phyloP scores from a whole-genome alignment of 2,797 vertebrate species.

The Florisuga fusca region DNA sequence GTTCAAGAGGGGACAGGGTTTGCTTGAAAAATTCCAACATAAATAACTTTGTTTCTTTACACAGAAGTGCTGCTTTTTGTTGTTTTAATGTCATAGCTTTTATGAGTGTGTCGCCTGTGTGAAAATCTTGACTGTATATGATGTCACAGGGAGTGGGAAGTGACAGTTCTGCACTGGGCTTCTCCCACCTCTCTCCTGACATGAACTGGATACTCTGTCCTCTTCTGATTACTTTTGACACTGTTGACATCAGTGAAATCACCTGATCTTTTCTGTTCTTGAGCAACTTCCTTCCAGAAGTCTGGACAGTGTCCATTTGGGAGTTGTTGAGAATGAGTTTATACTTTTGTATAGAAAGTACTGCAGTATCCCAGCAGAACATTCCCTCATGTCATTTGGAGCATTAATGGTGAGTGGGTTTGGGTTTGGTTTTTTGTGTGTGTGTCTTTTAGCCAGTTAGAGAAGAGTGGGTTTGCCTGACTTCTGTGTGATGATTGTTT shows the following conservation, averaged over 20 bases:
- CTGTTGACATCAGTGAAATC: neutral
- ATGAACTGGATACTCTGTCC: neutral
- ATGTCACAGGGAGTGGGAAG: neutral
- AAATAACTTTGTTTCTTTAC: neutral
- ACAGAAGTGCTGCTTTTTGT: neutral
- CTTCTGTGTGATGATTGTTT: neutral
- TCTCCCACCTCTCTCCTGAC: neutral
- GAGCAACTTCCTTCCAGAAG: neutral
- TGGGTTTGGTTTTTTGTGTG: neutral
- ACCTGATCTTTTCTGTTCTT: neutral
- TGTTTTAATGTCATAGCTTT: neutral
- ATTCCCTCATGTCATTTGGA: neutral
- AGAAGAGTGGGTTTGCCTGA: neutral
- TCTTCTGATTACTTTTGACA: neutral
- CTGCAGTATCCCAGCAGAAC: neutral
- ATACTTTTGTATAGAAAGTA: neutral
- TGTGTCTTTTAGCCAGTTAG: neutral
- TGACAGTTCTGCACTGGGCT: neutral
- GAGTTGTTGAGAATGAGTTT: neutral
- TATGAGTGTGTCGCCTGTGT: neutral
- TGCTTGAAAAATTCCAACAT: neutral
- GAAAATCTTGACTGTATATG: neutral
- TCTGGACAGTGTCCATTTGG: fast-evolving
- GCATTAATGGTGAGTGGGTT: neutral
- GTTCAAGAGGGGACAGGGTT: neutral